Evolutionary conservation across 2,113 vertebrate genomes (phyloP), one percentile per base, ranked within the genome.

Genomic region (Speoplatyrhinus poulsoni): DNA sequence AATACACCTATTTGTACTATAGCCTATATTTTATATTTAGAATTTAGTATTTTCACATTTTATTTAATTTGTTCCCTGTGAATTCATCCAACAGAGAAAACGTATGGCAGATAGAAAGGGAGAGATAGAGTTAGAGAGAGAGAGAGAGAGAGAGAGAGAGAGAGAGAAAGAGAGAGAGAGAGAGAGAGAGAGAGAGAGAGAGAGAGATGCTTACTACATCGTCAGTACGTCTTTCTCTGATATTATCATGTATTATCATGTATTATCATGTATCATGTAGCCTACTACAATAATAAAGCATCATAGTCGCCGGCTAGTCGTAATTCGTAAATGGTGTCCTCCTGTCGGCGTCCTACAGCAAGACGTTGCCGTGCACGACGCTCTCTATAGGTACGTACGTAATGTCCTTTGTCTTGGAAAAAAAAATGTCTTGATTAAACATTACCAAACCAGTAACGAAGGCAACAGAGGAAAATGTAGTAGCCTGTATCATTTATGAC

Each of bases 321-420:
- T 41, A 6, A 41, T 6, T 6, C 36, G 36, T 41, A 6, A 41
- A 41, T 41, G 36, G 26, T 26, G 26, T 26, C 26, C 26, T 41
- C 36, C 6, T 5, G 36, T 41, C 36, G 7, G 36, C 3, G 3
- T 1, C 26, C 26, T 41, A 41, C 36, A 41, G 7, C 36, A 41
- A 41, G 7, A 41, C 36, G 3, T 41, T 41, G 62, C 50, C 13
- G 46, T 54, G 54, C 0, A 3, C 13, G 61, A 68, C 26, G 32
- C 13, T 73, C 73, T 70, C 26, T 75, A 5, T 26, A 69, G 70
- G 86, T 88, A 67, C 82, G 87, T 83, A 26, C 26, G 69, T 48
- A 64, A 32, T 65, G 75, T 82, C 72, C 87, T 77, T 77, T 66
- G 17, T 3, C 41, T 33, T 16, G 47, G 49, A 19, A 46, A 60